These are phyloP conservation scores for Semaprochilodus insignis DNA, from an alignment of 2,797 vertebrate species.

Conservation along the genomic window DNA sequence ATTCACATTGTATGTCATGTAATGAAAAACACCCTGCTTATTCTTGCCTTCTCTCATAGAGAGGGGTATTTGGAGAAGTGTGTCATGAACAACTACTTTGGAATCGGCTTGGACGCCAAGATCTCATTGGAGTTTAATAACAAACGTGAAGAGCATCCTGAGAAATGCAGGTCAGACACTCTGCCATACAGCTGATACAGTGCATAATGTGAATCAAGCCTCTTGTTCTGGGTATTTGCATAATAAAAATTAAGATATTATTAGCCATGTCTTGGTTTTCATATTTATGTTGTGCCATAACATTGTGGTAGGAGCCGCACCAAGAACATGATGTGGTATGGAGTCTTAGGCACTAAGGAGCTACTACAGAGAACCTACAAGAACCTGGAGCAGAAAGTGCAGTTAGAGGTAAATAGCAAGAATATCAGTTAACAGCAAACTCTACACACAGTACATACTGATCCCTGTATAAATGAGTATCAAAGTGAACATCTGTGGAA, in stretches of 20 bases:
- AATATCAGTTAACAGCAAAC: neutral
- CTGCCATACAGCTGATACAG: neutral
- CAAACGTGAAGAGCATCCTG: slow-evolving; percentile 96
- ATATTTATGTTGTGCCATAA: neutral
- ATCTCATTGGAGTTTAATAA: slow-evolving; percentile 99
- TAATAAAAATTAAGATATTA: neutral
- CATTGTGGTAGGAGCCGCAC: slow-evolving; percentile 88
- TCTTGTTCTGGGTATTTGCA: neutral
- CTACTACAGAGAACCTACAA: slow-evolving; percentile 97
- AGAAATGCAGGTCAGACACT: slow-evolving; percentile 94
- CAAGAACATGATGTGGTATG: slow-evolving; percentile 99
- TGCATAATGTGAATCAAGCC: too few relatives aligned
- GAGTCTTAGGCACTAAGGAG: slow-evolving; percentile 95
- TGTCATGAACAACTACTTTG: slow-evolving; percentile 99
- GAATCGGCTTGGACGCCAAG: slow-evolving; percentile 97
- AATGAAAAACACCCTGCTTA: neutral
- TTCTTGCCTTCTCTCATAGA: slow-evolving; percentile 69
- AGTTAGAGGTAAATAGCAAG: slow-evolving; percentile 87
- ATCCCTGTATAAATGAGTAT: neutral
- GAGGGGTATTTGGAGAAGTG: slow-evolving; percentile 98
- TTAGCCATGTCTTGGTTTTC: neutral
- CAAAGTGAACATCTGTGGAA: neutral
- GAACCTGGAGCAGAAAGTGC: slow-evolving; percentile 97
- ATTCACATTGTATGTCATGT: neutral
- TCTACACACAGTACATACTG: neutral